Base-by-base conservation (phyloP, 2,888 invertebrate genomes). In the Nasonovia ribisnigri region DNA sequence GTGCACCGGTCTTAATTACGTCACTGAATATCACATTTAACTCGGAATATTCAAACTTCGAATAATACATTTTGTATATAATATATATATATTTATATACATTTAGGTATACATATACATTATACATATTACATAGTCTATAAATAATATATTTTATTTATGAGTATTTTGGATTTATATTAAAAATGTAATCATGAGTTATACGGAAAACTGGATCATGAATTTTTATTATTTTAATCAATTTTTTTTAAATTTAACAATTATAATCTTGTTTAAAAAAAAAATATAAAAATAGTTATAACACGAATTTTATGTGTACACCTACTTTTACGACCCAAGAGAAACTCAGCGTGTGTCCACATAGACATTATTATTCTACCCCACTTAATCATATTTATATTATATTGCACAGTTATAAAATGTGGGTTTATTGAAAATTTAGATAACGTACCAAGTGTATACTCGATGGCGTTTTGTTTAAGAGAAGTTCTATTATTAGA, bases 291-390 rank as follows among this genome's bases (percentile, higher is more conserved):
- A 60, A 90, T 16, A 60, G 16, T 36, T 2, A 42, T 46, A 48
- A 29, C 20, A 54, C 43, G 16, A 5, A 92, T 88, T 24, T 51
- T 67, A 43, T 24, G 54, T 42, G 42, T 51, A n/a, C n/a, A 67
- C n/a, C 46, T 87, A 87, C 48, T 51, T 88, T 92, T 51, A 77
- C 43, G 88, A 77, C 43, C 42, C 51, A 43, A 3, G 24, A 57
- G n/a, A 29, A 92, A 54, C 92, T 43, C 92, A 67, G 88, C 92
- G 20, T 88, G 92, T 43, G 92, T 84, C 51, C 54, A 54, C 77
- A 54, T 54, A 77, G 20, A 67, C n/a, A 54, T 91, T 51, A 48
- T 90, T 77, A 29, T 90, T 84, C 5, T 16, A 51, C 51, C 60
- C 16, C 51, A 0, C 11, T 51, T 11, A 57, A 42, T 88, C 42